A percentile compares a stretch with the other conserved stretches of the same genome.
phyloP scores from a whole-genome alignment of 2,888 invertebrate species.

The Ophion ellenae region DNA sequence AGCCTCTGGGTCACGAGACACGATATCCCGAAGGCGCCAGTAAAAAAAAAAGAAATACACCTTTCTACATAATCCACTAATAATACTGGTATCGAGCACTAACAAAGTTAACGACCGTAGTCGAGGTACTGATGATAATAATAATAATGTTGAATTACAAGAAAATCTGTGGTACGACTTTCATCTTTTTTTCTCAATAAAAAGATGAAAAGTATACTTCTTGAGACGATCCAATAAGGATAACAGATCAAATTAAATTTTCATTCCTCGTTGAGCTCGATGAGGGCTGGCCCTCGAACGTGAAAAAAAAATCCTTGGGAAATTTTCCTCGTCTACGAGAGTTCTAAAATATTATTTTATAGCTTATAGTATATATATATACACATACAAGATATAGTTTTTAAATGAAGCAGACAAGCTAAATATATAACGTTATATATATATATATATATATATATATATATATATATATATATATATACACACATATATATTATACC shows the following conservation, averaged over 20 bases:
- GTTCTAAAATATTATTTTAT: not conserved
- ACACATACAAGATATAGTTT: too few species aligned
- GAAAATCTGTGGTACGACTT: constrained; percentile 3
- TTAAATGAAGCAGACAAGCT: too few species aligned
- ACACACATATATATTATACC: not conserved
- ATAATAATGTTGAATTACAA: not conserved
- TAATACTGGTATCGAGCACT: not conserved
- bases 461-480: not conserved
- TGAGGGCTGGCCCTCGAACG: constrained; percentile 22
- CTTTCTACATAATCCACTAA: not conserved
- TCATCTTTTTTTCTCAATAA: not conserved
- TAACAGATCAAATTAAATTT: constrained; percentile 58
- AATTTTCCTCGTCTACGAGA: constrained; percentile 30
- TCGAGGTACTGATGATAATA: constrained; percentile 1
- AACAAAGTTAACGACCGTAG: not conserved
- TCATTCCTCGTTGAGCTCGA: constrained; percentile 51
- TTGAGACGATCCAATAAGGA: constrained; percentile 58
- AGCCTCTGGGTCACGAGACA: constrained; percentile 50
- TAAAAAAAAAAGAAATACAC: constrained; percentile 12
- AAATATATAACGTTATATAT: too few species aligned
- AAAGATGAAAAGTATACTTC: constrained; percentile 19
- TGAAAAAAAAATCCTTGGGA: constrained; percentile 26
- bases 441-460: too few species aligned
- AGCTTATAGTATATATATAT: not conserved
- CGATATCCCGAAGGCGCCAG: constrained; percentile 46